Evolutionary conservation across 2,113 vertebrate genomes (phyloP).

Genomic region (Serinus canaria): DNA sequence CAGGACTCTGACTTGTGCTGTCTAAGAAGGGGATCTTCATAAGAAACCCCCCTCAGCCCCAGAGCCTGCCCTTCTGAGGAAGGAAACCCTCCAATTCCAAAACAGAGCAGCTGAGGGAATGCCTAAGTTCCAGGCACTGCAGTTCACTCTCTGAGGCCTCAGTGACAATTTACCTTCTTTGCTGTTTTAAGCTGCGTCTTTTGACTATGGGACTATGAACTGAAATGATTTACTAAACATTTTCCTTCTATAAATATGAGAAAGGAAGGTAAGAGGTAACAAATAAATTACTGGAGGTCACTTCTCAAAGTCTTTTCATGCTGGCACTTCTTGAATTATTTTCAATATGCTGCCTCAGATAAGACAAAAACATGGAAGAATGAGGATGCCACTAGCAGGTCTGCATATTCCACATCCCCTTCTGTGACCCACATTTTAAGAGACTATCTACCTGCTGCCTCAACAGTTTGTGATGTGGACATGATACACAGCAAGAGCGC

Average conservation of each 20-base stretch:
- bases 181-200: background rate
- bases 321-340: background rate
- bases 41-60: background rate
- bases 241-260: background rate
- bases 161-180: background rate
- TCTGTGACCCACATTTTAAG: background rate
- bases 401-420: background rate
- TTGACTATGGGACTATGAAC: background rate
- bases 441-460: background rate
- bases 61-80: background rate
- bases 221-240: background rate
- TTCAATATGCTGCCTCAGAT: background rate
- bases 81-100: background rate
- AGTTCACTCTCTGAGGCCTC: background rate
- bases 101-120: background rate
- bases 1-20: background rate
- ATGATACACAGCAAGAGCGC: background rate
- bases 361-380: background rate
- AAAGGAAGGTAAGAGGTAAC: background rate
- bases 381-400: background rate
- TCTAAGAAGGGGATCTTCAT: background rate
- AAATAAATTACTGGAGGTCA: background rate
- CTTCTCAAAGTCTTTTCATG: background rate
- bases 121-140: background rate
- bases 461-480: background rate